Base-by-base conservation (phyloP, 2,113 vertebrate genomes). In the Ia io region DNA sequence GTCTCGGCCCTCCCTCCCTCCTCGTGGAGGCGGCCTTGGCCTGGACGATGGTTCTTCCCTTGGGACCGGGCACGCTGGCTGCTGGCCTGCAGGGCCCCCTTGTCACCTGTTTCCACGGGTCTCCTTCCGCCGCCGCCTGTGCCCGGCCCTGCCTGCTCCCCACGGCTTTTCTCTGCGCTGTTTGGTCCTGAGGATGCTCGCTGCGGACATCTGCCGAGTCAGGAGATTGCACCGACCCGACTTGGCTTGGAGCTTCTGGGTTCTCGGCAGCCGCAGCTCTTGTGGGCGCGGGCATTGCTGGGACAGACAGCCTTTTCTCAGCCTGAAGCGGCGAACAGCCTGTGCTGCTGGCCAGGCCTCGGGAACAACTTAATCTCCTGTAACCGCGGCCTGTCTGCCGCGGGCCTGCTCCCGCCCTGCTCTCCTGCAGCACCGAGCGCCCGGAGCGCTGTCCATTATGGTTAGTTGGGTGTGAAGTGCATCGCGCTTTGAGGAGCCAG, bases 171-270 rank as follows among this genome's bases (percentile, higher is more conserved):
- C 49, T 49, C 49, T 14, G 14, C 49, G 14, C 14, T 5, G 49
- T 49, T 49, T 49, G 4, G 0, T 6, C 32, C 59, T 9, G 0
- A 0, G 11, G 5, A 2, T 9, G 35, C 6, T 49, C 9, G 1
- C 42, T 47, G 0, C 0, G 17, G 90, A 63, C 12, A 1, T 9
- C 0, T 0, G 35, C 0, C 0, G 10, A 1, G 14, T 44, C 35
- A 0, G 7, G 23, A 30, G 40, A 5, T 5, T 1, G 2, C 28
- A 1, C 17, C 42, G 2, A 4, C 14, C 35, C 1, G 18, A 4
- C 82, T 51, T 1, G 61, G 12, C 16, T 87, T 70, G 56, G 70
- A 23, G 42, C 32, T 49, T 2, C 28, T 1, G 11, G 3, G 20
- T 2, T 4, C 61, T 30, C 53, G 49, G 65, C 77, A n/a, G 56